A percentile compares a stretch with the other conserved stretches of the same genome.
Conservation (phyloP, 2,797 vertebrate species). For the Macropus fuliginosus region DNA sequence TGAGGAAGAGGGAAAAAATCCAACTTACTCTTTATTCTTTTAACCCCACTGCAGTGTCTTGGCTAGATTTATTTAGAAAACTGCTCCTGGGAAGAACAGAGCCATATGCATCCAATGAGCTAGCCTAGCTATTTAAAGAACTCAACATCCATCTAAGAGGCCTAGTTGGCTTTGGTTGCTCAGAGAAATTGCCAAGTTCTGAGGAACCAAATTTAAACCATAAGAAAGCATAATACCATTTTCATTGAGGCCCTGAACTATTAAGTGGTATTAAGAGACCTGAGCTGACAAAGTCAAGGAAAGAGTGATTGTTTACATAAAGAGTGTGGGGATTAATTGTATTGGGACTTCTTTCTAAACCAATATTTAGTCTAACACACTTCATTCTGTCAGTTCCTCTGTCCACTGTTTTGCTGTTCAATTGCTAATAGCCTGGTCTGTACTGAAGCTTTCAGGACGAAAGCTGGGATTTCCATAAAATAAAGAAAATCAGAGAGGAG, state of each 20-base stretch:
- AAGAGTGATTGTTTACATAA: slow-evolving; percentile 50
- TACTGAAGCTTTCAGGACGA: not conserved
- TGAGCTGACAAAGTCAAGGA: not conserved
- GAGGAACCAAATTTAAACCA: not conserved
- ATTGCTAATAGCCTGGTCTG: slow-evolving; percentile 33
- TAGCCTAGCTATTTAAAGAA: not conserved
- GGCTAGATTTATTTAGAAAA: not conserved
- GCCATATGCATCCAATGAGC: not conserved
- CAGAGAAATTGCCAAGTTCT: not conserved
- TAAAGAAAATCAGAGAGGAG: not conserved
- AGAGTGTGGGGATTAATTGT: slow-evolving; percentile 19
- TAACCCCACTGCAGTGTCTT: not conserved
- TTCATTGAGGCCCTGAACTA: not conserved
- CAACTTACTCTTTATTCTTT: not conserved
- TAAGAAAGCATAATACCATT: not conserved
- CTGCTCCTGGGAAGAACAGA: not conserved
- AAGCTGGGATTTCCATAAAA: not conserved
- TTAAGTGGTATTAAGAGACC: not conserved
- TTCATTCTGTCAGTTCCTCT: slow-evolving; percentile 28
- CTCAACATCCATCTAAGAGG: not conserved
- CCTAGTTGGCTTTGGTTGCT: not conserved
- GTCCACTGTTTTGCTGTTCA: slow-evolving; percentile 38
- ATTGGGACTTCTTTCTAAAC: slow-evolving; percentile 53
- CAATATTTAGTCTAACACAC: slow-evolving; percentile 59
- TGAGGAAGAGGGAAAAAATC: not conserved